Percentiles rank a stretch among this genome's conserved stretches.
Evolutionary conservation across 1,140 invertebrate species (phyloP).

Genomic region (Ceratosolen fusciceps): DNA sequence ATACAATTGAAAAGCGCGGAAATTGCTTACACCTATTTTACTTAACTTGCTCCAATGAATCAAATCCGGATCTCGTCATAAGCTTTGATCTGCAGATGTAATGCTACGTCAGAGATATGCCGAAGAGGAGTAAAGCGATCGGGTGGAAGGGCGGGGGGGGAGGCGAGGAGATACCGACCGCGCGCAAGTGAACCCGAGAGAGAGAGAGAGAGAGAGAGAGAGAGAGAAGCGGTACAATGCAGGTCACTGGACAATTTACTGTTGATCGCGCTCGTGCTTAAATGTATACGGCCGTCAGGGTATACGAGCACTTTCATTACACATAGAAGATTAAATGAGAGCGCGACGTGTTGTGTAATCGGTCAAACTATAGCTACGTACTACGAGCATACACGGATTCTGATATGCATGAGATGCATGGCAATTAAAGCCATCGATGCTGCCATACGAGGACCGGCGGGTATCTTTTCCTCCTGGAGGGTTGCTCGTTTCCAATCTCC

Average conservation of each 20-base stretch:
- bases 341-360: conserved; percentile 19
- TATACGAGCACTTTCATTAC: conserved; percentile 34
- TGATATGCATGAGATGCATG: conserved; percentile 26
- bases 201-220: conserved; percentile 10
- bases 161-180: neutral
- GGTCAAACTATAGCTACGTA: neutral
- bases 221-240: conserved; percentile 23
- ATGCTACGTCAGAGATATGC: neutral
- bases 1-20: neutral
- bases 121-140: neutral
- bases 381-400: neutral
- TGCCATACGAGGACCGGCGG: conserved; percentile 1
- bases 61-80: conserved; percentile 11
- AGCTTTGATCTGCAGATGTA: neutral
- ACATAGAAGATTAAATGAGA: conserved; percentile 8
- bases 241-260: conserved; percentile 46
- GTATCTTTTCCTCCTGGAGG: conserved; percentile 7
- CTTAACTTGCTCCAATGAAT: neutral
- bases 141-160: neutral
- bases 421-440: conserved; percentile 36
- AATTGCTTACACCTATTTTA: neutral
- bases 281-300: neutral
- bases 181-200: neutral
- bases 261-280: conserved; percentile 38
- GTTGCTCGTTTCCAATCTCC: neutral